phyloP scores from a whole-genome alignment of 2,113 vertebrate genomes.

The Gallinago undulata region DNA sequence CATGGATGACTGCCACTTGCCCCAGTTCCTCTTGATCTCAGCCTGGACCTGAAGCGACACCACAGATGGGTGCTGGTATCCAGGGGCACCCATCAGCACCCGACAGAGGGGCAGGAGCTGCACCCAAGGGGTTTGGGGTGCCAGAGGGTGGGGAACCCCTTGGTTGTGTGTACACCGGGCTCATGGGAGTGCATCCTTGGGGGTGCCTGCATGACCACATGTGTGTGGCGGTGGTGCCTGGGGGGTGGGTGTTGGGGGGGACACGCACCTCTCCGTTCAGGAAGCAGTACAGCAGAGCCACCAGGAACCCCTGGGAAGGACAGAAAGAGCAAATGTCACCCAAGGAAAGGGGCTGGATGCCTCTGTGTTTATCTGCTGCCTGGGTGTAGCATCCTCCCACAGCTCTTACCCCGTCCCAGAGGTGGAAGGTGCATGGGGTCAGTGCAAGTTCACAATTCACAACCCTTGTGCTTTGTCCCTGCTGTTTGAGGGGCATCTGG shows the following conservation, averaged over 20 bases:
- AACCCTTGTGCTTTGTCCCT: not conserved
- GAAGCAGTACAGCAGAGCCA: constrained; percentile 72
- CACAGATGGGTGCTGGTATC: fast-evolving
- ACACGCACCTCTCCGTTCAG: constrained; percentile 67
- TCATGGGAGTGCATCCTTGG: not conserved
- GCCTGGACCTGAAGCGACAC: constrained; percentile 65
- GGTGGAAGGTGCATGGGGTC: not conserved
- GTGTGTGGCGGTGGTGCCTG: not conserved
- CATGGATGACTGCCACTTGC: constrained; percentile 44
- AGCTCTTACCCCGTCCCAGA: fast-evolving
- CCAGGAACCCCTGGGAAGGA: constrained; percentile 61
- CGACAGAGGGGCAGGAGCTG: fast-evolving
- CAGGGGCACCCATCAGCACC: not conserved
- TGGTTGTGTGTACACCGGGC: not conserved
- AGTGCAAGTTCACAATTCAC: not conserved
- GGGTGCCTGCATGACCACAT: not conserved
- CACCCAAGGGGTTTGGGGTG: not conserved
- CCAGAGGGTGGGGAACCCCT: not conserved
- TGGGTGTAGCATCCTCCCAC: not conserved
- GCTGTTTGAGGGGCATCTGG: not conserved
- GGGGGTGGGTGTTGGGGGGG: not conserved
- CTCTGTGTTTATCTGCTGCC: not conserved
- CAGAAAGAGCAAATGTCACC: not conserved
- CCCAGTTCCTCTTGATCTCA: constrained; percentile 68
- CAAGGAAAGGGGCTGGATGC: not conserved